phyloP scores from a whole-genome alignment of 1,140 invertebrate species.

The Euwallacea similis region DNA sequence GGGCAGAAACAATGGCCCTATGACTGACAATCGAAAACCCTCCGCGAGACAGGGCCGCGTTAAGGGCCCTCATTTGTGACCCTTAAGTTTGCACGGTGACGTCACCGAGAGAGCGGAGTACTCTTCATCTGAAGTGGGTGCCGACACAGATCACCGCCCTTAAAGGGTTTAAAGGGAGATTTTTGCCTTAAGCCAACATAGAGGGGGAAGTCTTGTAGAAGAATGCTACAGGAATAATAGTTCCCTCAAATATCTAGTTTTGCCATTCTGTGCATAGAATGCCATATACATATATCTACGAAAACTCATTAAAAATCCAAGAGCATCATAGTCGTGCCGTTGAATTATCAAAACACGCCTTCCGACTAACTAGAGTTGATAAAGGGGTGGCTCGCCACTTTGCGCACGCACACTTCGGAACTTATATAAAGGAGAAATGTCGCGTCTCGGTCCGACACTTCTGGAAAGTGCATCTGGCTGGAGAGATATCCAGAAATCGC shows the following conservation, averaged over 20 bases:
- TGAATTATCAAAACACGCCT: slow-evolving; percentile 13
- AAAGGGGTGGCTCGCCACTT: slow-evolving; percentile 9
- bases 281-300: neutral
- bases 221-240: too few relatives aligned
- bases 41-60: slow-evolving; percentile 22
- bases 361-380: neutral
- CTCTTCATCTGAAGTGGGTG: slow-evolving; percentile 14
- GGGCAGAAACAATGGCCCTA: slow-evolving; percentile 23
- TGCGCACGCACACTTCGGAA: slow-evolving; percentile 9
- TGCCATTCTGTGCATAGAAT: too few relatives aligned
- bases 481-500: neutral
- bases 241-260: too few relatives aligned
- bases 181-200: too few relatives aligned
- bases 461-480: neutral
- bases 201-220: too few relatives aligned
- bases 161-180: slow-evolving; percentile 9
- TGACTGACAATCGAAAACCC: slow-evolving; percentile 25
- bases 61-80: slow-evolving; percentile 27
- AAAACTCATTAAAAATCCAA: slow-evolving; percentile 7
- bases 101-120: slow-evolving; percentile 13
- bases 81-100: slow-evolving; percentile 26
- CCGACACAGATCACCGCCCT: slow-evolving; percentile 14
- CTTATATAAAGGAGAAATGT: slow-evolving; percentile 9
- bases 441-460: neutral
- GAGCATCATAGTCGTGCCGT: neutral